Conservation (phyloP, 2,888 invertebrate genomes). For the Dryobota labecula region DNA sequence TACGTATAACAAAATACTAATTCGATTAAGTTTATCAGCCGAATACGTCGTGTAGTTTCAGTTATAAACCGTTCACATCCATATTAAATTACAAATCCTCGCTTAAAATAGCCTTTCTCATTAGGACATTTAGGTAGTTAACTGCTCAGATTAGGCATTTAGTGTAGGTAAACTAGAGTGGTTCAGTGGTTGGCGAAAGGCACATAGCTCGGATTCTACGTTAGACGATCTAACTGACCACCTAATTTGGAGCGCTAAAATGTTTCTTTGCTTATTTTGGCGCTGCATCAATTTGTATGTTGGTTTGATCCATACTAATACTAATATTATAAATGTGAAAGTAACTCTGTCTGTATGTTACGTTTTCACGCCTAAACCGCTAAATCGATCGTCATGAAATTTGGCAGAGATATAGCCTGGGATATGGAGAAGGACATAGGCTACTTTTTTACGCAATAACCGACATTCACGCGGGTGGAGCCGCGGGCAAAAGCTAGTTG, state of each 20-base stretch:
- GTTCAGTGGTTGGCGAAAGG: conserved; percentile 57
- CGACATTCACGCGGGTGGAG: too few relatives aligned
- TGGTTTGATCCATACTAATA: too few relatives aligned
- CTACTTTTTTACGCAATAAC: too few relatives aligned
- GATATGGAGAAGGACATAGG: too few relatives aligned
- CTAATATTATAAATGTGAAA: too few relatives aligned
- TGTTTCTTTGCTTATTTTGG: conserved; percentile 45
- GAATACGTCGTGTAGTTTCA: not conserved
- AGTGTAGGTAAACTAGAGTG: conserved; percentile 34
- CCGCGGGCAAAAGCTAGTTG: too few relatives aligned
- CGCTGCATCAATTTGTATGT: not conserved
- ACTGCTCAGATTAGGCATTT: conserved; percentile 32
- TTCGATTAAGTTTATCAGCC: not conserved
- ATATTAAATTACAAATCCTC: not conserved
- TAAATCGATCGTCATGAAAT: too few relatives aligned
- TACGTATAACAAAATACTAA: not conserved
- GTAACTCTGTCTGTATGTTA: too few relatives aligned
- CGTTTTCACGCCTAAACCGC: too few relatives aligned
- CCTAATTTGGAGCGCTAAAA: conserved; percentile 53
- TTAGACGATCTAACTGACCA: conserved; percentile 51
- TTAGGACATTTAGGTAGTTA: conserved; percentile 31
- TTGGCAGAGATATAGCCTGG: too few relatives aligned
- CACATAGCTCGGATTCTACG: conserved; percentile 48
- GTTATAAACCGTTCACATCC: conserved; percentile 5
- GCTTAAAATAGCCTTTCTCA: conserved; percentile 26